phyloP scores from a whole-genome alignment of 2,113 vertebrate genomes.

The Bufo gargarizans region DNA sequence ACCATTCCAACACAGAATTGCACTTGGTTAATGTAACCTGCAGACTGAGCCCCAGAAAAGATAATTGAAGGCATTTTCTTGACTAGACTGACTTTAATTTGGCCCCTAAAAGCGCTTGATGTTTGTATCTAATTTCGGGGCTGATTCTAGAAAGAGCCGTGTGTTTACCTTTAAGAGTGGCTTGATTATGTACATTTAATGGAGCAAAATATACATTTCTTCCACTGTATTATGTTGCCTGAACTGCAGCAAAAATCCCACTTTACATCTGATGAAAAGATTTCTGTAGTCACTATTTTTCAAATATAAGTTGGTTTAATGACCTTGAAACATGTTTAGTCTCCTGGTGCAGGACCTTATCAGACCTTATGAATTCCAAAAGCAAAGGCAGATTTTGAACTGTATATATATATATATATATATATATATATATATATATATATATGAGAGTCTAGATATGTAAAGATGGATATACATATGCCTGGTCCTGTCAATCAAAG shows the following conservation, averaged over 20 bases:
- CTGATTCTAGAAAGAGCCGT: conserved; percentile 34
- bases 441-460: too few species aligned
- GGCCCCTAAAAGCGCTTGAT: conserved; percentile 31
- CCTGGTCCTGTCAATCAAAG: too few species aligned
- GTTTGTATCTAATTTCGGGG: conserved; percentile 33
- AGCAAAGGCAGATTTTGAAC: not conserved
- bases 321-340: conserved; percentile 39
- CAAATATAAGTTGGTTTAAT: conserved; percentile 23
- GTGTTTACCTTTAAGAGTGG: conserved; percentile 19
- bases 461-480: too few species aligned
- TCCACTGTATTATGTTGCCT: not conserved
- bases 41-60: conserved; percentile 25
- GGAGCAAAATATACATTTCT: conserved; percentile 36
- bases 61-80: conserved; percentile 32
- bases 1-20: not conserved
- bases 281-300: conserved; percentile 16
- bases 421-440: too few species aligned
- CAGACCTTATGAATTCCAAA: not conserved
- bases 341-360: not conserved
- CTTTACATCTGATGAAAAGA: conserved; percentile 33
- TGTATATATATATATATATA: not conserved
- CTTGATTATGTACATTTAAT: conserved; percentile 16
- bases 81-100: conserved; percentile 39
- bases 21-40: not conserved
- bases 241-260: conserved; percentile 17